Evolutionary conservation across 2,113 vertebrate species (phyloP), one percentile per base, ranked within the genome.

Genomic region (Nyctereutes procyonoides): DNA sequence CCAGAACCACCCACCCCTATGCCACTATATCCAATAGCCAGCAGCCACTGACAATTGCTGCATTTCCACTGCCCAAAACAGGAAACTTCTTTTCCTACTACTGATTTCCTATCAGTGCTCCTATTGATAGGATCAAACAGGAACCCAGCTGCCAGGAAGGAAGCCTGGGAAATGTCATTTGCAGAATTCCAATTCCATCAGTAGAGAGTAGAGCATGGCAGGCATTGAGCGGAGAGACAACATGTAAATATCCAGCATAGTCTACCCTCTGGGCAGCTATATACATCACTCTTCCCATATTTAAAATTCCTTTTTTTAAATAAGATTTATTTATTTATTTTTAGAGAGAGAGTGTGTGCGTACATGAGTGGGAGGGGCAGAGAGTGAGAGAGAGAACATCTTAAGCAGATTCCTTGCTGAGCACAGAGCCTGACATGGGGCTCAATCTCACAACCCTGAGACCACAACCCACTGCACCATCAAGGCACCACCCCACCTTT

Each of bases 71-170:
- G 67, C 35, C 60, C 65, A 38, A 14, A 67, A 60, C 58, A 93
- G 84, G 77, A 77, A 84, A 53, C 79, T 83, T 93, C 55, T 77
- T 83, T 88, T 82, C 48, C 30, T 95, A 76, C 79, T 69, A 26
- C 51, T 89, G 38, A 89, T 38, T 38, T 67, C n/a, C 95, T 60
- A 0, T 81, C 12, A 26, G 65, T 88, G 51, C 56, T 35, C 51
- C 76, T 88, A 22, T 10, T 63, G n/a, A 81, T 55, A 87, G 55
- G 43, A 17, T 87, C 43, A 60, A 79, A 55, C 56, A 62, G 89
- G 85, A 81, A 92, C 43, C 83, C n/a, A 92, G 74, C 58, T 93
- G 69, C 79, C 67, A 69, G 86, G 86, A 76, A 60, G 69, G 77
- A 80, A 96, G 69, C 62, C 86, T 85, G 73, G 81, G 60, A 80